Evolutionary conservation across 2,888 invertebrate species (phyloP).

Genomic region (Macrophya alboannulata): DNA sequence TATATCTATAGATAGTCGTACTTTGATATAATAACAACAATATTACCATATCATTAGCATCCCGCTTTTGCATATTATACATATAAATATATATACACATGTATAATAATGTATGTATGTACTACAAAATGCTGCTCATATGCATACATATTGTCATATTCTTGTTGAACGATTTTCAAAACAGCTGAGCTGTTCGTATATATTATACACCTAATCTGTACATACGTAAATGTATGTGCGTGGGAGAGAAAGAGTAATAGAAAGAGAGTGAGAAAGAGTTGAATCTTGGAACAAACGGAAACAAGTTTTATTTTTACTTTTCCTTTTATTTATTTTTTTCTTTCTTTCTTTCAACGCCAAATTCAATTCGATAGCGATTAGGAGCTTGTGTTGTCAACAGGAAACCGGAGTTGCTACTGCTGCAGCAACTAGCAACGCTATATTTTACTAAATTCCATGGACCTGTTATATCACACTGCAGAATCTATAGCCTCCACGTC

Average conservation of each 20-base stretch:
- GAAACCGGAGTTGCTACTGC: conserved; percentile 22
- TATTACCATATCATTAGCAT: conserved; percentile 39
- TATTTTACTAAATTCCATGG: neutral
- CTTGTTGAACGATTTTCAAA: too few relatives aligned
- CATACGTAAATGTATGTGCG: too few relatives aligned
- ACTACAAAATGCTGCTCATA: too few relatives aligned
- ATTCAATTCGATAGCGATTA: conserved; percentile 14
- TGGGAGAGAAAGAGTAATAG: too few relatives aligned
- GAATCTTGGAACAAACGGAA: neutral
- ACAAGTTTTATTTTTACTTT: neutral
- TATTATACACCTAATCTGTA: too few relatives aligned
- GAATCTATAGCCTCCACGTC: neutral
- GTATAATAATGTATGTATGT: too few relatives aligned
- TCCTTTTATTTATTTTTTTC: neutral
- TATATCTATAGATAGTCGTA: neutral
- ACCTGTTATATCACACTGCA: neutral
- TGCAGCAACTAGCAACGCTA: conserved; percentile 1
- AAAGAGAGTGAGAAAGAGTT: neutral
- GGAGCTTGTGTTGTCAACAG: conserved; percentile 26
- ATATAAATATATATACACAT: too few relatives aligned
- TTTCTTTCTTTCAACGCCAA: neutral
- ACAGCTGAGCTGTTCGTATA: too few relatives aligned
- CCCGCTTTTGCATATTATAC: neutral
- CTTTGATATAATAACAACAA: conserved; percentile 15
- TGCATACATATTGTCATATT: too few relatives aligned